Evolutionary conservation across 2,888 invertebrate species (phyloP).

Genomic region (Eupithecia centaureata): DNA sequence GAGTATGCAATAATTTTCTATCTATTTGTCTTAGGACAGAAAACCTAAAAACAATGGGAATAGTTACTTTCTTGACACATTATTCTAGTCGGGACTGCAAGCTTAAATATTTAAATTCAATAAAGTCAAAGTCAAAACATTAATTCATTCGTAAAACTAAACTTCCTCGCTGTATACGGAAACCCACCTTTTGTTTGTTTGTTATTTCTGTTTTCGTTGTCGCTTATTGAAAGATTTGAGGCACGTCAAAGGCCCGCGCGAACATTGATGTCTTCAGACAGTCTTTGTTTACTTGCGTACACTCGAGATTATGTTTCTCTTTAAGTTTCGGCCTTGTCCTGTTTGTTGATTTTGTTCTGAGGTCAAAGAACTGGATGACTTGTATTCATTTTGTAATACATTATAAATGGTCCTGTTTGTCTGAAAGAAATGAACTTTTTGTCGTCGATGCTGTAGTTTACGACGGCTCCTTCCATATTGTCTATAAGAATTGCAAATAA

Average conservation of each 20-base stretch:
- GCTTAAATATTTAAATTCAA: neutral
- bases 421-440: neutral
- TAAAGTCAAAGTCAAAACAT: neutral
- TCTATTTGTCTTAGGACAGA: too few species aligned
- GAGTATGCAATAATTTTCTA: too few species aligned
- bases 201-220: slow-evolving; percentile 35
- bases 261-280: slow-evolving; percentile 36
- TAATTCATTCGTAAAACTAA: neutral
- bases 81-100: too few species aligned
- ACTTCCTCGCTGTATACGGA: neutral
- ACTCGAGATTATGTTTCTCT: slow-evolving; percentile 11
- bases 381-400: too few species aligned
- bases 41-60: too few species aligned
- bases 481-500: neutral
- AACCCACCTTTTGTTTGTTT: slow-evolving; percentile 43
- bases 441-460: neutral
- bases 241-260: slow-evolving; percentile 29
- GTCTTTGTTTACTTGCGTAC: slow-evolving; percentile 7
- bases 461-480: neutral
- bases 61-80: too few species aligned
- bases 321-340: slow-evolving; percentile 5
- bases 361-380: neutral
- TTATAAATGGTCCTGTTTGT: neutral
- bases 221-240: slow-evolving; percentile 40
- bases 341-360: neutral